Base-by-base conservation (phyloP, 1,140 invertebrate species). In the Choristoneura fumiferana region DNA sequence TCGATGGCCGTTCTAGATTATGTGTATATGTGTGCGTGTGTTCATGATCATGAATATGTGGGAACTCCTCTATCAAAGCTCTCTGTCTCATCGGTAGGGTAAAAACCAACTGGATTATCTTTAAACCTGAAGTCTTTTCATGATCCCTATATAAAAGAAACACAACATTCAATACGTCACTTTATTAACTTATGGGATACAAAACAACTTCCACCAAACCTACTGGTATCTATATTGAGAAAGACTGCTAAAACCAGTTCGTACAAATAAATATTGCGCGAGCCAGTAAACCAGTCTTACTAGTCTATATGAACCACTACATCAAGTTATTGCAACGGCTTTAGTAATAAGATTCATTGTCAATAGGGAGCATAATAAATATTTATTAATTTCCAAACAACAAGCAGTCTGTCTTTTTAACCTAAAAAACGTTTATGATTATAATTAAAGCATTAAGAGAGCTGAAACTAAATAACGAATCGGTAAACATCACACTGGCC, bases 251-350 rank as follows among this genome's bases (percentile, higher is more conserved):
- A 54, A 54, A 54, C 52, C 29, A 35, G 52, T 54, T 35, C 12
- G 22, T 53, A 22, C 22, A 35, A 49, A 33, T 49, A 17, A 54
- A 36, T 35, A 54, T 54, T 54, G 52, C 52, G 52, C 34, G 13
- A 22, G 29, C 18, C 45, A 18, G 0, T 22, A 54, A 36, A 54
- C 34, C 52, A 35, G 29, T 54, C 13, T 36, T 35, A 29, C 34
- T 4, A n/a, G 34, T 14, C 22, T 54, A 39, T 38, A 38, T 38
- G 10, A 56, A 39, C 18, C 22, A 29, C 2, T 29, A 29, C 22
- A 29, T 29, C 22, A 29, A 29, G 22, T 6, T 38, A 39, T 17
- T 35, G 37, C 29, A 56, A 18, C 35, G 15, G 40, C 40, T 45
- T 14, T 29, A 29, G 22, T 29, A 29, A 29, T 2, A 6, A 29